Evolutionary conservation across 2,888 invertebrate genomes (phyloP), one percentile per base, ranked within the genome.

Genomic region (Stenurella melanura): DNA sequence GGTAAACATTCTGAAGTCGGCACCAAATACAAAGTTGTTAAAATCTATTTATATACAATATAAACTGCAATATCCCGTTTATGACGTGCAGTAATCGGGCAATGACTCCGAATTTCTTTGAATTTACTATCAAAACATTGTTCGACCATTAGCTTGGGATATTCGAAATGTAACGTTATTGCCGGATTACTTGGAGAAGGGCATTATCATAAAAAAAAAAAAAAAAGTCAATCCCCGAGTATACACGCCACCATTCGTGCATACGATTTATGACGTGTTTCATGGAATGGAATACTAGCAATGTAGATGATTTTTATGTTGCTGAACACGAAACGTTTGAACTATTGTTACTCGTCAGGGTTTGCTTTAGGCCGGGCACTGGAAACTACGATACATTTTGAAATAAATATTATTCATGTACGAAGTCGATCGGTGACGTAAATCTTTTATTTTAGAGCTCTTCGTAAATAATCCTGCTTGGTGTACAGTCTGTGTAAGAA

Each of bases 21-120:
- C 1, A 42, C 12, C 15, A 12, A 42, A 42, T 42, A 42, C 42
- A 42, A 42, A 42, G 42, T 15, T 42, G 42, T 42, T 42, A 42
- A 42, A 0, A 15, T 4, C 15, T 3, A 42, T 3, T 42, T 42
- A 12, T 42, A 4, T 42, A 42, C n/a, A n/a, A 50, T 15, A 50
- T 50, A 50, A 34, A 50, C 42, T 42, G 42, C 42, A 42, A 34
- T 34, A 34, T 2, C 11, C 15, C n/a, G 50, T 38, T 64, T 64
- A 64, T 18, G 38, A 64, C 12, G n/a, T 64, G 64, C 19, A 42
- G 42, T 64, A 38, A 64, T 64, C 64, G 64, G 34, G 19, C 64
- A 42, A 64, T 64, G 64, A 64, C 42, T 12, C 19, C 34, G 9
- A 64, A 6, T 18, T 42, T 64, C 42, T 64, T 64, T 38, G 42